These are phyloP conservation scores for Empis stercorea DNA, from an alignment of 2,888 invertebrate species.

Conservation along the genomic window DNA sequence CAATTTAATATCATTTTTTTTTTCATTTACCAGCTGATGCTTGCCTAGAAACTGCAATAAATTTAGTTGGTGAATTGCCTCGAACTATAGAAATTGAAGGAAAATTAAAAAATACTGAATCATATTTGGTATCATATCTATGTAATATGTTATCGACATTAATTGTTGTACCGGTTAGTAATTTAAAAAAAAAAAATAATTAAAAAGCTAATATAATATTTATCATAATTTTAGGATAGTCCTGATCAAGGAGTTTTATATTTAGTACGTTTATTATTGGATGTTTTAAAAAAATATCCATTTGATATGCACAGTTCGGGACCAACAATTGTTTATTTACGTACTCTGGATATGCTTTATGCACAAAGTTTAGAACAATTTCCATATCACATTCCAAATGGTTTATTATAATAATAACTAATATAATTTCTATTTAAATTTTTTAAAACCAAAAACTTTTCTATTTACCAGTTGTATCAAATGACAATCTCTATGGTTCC, in stretches of 20 bases:
- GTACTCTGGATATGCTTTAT: conserved; percentile 64
- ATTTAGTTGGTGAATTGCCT: conserved; percentile 66
- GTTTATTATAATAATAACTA: no score
- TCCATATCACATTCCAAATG: conserved; percentile 74
- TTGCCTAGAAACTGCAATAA: conserved; percentile 80
- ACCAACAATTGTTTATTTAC: conserved; percentile 56
- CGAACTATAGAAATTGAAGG: conserved; percentile 58
- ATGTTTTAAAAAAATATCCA: conserved; percentile 60
- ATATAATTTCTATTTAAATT: no score
- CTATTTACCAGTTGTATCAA: conserved; percentile 86
- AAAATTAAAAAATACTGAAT: conserved; percentile 58
- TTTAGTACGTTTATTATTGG: conserved; percentile 65
- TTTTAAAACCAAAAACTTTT: no score
- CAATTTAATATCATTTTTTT: conserved; percentile 2
- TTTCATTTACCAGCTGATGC: conserved; percentile 88
- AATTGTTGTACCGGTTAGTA: conserved; percentile 63
- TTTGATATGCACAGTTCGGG: conserved; percentile 56
- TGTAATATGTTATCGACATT: conserved; percentile 72
- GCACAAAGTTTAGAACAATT: conserved; percentile 70
- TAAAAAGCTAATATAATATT: background rate
- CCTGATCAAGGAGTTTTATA: conserved; percentile 79
- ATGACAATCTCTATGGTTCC: conserved; percentile 81
- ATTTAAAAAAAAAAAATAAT: background rate
- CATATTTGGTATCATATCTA: conserved; percentile 54
- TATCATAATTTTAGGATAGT: conserved; percentile 51